Evolutionary conservation across 2,797 vertebrate species (phyloP), one percentile per base, ranked within the genome.

Genomic region (Pangasius djambal): DNA sequence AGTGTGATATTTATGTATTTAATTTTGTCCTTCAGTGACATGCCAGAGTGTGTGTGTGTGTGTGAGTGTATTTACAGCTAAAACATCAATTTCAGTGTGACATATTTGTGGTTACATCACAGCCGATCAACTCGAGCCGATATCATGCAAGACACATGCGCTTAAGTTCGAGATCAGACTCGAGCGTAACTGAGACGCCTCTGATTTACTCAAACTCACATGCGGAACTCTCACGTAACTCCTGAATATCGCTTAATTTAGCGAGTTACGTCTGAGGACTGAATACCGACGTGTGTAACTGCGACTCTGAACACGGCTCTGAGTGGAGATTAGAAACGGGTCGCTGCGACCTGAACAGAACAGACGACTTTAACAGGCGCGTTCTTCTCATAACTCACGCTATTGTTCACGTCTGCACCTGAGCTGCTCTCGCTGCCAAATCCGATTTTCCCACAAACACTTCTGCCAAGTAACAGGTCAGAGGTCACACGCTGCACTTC

Each of bases 371-470:
- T 72, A 97, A 97, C 97, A 94, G 96, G 88, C 89, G 89, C 91
- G 94, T 94, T 94, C 93, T 94, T 96, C 95, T 94, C 91, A 95
- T 96, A 95, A 95, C 92, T 96, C 95, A 95, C 92, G 93, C 93
- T 93, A 94, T 95, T 95, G 95, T 95, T 95, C 89, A 90, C 91
- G 88, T 89, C 90, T 75, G 85, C 93, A 90, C 87, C 93, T 92
- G 91, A 91, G 74, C 89, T 94, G 93, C 87, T 88, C 88, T 91
- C 95, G 91, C 92, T 93, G 94, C 93, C 89, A 77, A 50, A 50
- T n/a, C 13, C 6, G 12, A 52, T 3, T 92, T 94, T 92, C 92
- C 91, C 91, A 61, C 89, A 89, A 90, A 90, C 85, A 31, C 86
- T 90, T 91, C 85, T 89, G 81, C 88, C 86, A 52, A 91, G 85